Conservation (phyloP, 2,888 invertebrate genomes). For the Lithophane socia region DNA sequence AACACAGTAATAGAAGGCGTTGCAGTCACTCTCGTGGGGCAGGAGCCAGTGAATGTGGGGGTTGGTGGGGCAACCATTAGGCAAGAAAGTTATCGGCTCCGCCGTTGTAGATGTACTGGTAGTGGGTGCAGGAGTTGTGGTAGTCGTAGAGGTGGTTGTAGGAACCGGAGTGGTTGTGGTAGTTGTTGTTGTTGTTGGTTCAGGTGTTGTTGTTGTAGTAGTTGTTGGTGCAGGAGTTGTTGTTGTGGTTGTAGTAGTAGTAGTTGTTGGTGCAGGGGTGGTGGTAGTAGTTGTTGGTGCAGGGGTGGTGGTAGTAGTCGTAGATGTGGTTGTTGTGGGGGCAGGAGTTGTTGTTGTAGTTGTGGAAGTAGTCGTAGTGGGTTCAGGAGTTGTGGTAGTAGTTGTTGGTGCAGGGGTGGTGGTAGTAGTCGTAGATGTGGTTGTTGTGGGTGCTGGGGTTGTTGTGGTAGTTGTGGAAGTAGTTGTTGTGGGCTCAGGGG, state of each 20-base stretch:
- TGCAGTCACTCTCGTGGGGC: conserved; percentile 78
- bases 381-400: not conserved
- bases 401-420: conserved; percentile 26
- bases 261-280: conserved; percentile 19
- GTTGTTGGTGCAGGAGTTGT: conserved; percentile 29
- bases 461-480: conserved; percentile 41
- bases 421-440: conserved; percentile 30
- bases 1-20: conserved; percentile 82
- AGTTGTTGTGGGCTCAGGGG: conserved; percentile 43
- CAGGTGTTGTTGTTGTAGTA: conserved; percentile 26
- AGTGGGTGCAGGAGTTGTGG: conserved; percentile 30
- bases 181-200: conserved; percentile 18
- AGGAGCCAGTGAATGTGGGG: conserved; percentile 80
- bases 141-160: conserved; percentile 30
- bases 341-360: conserved; percentile 28
- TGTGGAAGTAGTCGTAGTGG: conserved; percentile 42
- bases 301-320: conserved; percentile 39
- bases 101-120: conserved; percentile 29
- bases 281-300: no score
- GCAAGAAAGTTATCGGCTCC: conserved; percentile 67
- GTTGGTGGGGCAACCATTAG: conserved; percentile 83
- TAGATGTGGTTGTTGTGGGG: conserved; percentile 24
- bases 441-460: conserved; percentile 16
- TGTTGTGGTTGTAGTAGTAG: conserved; percentile 28
- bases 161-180: conserved; percentile 47